phyloP scores from a whole-genome alignment of 2,888 invertebrate genomes.

The Acleris literana region DNA sequence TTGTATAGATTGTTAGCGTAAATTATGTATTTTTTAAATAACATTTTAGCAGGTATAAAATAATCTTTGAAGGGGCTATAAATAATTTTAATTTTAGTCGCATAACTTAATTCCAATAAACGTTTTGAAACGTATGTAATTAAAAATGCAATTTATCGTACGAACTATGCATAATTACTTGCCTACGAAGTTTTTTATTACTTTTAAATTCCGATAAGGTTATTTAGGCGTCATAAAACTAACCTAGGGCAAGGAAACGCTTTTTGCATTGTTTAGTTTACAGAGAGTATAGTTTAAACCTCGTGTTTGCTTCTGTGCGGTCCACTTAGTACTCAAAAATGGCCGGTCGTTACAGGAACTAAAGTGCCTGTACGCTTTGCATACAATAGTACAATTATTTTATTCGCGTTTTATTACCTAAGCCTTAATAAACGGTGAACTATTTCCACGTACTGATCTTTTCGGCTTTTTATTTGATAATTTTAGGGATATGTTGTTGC shows the following conservation, averaged over 20 bases:
- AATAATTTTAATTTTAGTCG: no score
- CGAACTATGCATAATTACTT: conserved; percentile 25
- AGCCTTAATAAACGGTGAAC: conserved; percentile 21
- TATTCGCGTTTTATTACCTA: conserved; percentile 32
- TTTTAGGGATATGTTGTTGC: neutral
- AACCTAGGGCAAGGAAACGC: conserved; percentile 29
- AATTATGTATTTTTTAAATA: no score
- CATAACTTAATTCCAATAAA: no score
- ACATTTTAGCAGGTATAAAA: no score
- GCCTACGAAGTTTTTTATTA: neutral
- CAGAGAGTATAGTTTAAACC: neutral
- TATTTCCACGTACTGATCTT: conserved; percentile 22
- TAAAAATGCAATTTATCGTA: neutral
- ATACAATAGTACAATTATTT: conserved; percentile 63
- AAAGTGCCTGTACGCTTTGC: conserved; percentile 70
- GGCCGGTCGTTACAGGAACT: conserved; percentile 58
- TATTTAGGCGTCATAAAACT: conserved; percentile 29
- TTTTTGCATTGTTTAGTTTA: neutral
- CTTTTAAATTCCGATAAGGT: conserved; percentile 26
- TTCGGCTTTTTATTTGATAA: neutral
- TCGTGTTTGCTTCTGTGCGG: conserved; percentile 61
- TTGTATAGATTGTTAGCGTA: no score
- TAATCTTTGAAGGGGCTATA: no score
- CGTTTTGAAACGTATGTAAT: neutral
- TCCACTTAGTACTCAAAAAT: conserved; percentile 73